phyloP scores from a whole-genome alignment of 2,797 vertebrate species.

The Silurus aristotelis region DNA sequence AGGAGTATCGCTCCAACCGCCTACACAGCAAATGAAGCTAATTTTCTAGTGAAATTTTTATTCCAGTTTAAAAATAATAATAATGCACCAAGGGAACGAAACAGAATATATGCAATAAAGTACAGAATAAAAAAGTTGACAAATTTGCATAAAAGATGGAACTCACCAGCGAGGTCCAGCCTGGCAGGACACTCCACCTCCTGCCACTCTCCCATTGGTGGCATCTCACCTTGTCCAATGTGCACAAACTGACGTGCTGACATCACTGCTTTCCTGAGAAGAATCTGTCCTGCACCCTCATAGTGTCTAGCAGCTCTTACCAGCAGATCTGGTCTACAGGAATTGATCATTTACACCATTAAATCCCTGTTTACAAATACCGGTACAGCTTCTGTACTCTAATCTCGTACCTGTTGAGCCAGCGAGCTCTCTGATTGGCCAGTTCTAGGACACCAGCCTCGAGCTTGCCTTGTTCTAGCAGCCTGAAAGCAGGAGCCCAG shows the following conservation, averaged over 20 bases:
- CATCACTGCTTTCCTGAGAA: slow-evolving; percentile 88
- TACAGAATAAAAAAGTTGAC: no score
- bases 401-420: slow-evolving; percentile 83
- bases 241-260: slow-evolving; percentile 82
- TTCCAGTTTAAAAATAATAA: not conserved
- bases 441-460: slow-evolving; percentile 75
- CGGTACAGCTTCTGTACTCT: not conserved
- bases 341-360: not conserved
- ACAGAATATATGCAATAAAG: no score
- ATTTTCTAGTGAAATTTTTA: no score
- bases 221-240: slow-evolving; percentile 65
- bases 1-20: slow-evolving; percentile 94
- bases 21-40: slow-evolving; percentile 59
- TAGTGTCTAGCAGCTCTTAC: slow-evolving; percentile 93
- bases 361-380: not conserved
- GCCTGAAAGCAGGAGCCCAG: slow-evolving; percentile 80
- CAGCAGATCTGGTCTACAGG: slow-evolving; percentile 82
- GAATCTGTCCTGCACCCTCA: slow-evolving; percentile 89
- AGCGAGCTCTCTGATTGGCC: slow-evolving; percentile 77
- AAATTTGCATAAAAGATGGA: no score
- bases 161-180: slow-evolving; percentile 88
- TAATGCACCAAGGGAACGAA: no score
- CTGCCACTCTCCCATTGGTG: slow-evolving; percentile 81
- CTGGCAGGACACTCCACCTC: slow-evolving; percentile 85
- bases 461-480: slow-evolving; percentile 79